These are phyloP conservation scores for Physeter macrocephalus DNA, from an alignment of 2,113 vertebrate genomes.

Conservation along the genomic window DNA sequence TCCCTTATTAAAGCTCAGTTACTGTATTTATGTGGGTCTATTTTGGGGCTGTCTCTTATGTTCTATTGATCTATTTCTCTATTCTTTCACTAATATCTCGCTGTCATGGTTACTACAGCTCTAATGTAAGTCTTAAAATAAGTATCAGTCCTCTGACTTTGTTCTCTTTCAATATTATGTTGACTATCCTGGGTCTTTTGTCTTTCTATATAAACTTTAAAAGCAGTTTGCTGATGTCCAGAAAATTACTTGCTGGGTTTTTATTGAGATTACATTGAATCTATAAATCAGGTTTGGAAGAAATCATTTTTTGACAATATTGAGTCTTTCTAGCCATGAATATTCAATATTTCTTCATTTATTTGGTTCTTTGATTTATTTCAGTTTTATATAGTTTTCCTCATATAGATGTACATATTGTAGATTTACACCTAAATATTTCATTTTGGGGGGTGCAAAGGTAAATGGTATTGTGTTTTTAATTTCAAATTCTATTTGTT, in stretches of 20 bases:
- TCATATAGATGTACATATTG: not conserved
- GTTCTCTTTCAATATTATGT: not conserved
- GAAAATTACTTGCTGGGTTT: not conserved
- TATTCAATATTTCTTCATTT: not conserved
- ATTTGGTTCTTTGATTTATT: not conserved
- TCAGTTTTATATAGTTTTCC: not conserved
- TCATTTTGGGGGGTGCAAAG: not conserved
- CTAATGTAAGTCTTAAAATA: not conserved
- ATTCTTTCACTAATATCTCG: not conserved
- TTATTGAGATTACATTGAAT: not conserved
- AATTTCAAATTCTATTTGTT: not conserved
- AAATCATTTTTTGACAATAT: not conserved
- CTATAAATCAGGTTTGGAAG: not conserved
- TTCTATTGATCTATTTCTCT: not conserved
- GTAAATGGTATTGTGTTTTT: not conserved
- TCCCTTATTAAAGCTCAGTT: not conserved
- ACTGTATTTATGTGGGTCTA: not conserved
- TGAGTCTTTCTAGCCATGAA: not conserved
- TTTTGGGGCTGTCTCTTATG: not conserved
- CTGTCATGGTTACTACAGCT: not conserved
- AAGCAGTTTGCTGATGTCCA: not conserved
- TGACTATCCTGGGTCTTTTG: not conserved
- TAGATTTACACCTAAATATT: not conserved
- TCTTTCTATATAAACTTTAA: not conserved
- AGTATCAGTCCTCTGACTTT: not conserved